Evolutionary conservation across 2,113 vertebrate species (phyloP).

Genomic region (Genyomyrus donnyi): DNA sequence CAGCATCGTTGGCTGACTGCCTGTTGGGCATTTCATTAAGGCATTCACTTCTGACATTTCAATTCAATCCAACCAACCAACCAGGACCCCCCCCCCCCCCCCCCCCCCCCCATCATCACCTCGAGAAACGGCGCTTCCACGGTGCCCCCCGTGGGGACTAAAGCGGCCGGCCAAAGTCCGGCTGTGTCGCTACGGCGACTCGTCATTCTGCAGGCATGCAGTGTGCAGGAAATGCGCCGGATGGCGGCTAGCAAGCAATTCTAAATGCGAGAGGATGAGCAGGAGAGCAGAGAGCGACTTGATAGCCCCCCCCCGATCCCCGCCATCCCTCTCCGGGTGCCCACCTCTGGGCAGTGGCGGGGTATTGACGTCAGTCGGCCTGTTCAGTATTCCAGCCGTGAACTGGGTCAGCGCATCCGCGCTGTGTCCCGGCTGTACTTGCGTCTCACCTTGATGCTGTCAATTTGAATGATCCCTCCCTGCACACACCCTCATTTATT

Average conservation of each 20-base stretch:
- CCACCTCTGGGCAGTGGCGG: slow-evolving; percentile 30
- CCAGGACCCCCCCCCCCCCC: not conserved
- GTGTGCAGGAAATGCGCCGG: not conserved
- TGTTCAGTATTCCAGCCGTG: slow-evolving; percentile 37
- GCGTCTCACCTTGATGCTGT: slow-evolving; percentile 18
- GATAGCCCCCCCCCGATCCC: not conserved
- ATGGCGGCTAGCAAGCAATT: not conserved
- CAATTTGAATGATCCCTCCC: not conserved
- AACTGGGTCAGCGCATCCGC: slow-evolving; percentile 41
- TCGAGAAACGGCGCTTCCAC: not conserved
- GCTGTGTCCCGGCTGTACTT: slow-evolving; percentile 7
- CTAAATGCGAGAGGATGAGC: not conserved
- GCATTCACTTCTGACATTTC: slow-evolving; percentile 8
- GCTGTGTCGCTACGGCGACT: not conserved
- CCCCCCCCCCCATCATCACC: not conserved
- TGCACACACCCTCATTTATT: not conserved
- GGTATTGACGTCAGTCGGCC: slow-evolving; percentile 44
- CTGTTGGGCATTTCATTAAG: not conserved
- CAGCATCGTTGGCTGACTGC: not conserved
- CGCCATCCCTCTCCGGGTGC: not conserved
- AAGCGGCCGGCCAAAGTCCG: not conserved
- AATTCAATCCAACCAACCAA: too few relatives aligned
- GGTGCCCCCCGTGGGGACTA: not conserved
- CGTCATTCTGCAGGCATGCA: not conserved
- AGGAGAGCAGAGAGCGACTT: not conserved